Evolutionary conservation across 2,113 vertebrate genomes (phyloP).

Genomic region (Petaurus breviceps): DNA sequence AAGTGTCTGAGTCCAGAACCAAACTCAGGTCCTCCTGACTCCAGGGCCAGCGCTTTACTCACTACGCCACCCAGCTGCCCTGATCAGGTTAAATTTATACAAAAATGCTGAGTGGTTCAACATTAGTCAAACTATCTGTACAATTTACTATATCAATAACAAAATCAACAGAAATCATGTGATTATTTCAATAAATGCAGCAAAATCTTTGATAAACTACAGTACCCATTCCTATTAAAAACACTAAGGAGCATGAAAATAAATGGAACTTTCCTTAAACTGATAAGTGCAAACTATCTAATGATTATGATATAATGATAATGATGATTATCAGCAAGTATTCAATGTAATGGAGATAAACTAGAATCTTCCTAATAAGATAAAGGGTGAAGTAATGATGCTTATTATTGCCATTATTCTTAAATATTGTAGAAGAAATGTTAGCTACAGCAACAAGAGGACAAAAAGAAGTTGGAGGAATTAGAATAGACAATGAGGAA

Average conservation of each 20-base stretch:
- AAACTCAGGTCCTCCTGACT: no score
- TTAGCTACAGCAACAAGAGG: not conserved
- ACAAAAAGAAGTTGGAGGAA: not conserved
- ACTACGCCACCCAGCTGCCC: no score
- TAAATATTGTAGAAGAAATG: not conserved
- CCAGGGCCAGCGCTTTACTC: no score
- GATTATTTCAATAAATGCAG: not conserved
- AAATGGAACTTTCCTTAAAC: not conserved
- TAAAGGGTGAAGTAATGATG: not conserved
- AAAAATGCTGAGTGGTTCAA: not conserved
- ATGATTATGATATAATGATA: no score
- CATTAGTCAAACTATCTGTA: not conserved
- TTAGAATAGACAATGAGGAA: not conserved
- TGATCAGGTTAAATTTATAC: not conserved
- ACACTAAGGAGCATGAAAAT: not conserved
- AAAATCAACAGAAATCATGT: not conserved
- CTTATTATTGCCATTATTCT: not conserved
- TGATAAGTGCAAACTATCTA: not conserved
- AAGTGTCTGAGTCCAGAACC: no score
- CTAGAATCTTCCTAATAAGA: not conserved
- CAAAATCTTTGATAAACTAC: not conserved
- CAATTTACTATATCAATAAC: not conserved
- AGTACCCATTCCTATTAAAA: not conserved
- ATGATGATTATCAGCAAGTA: no score
- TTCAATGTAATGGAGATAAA: not conserved